Conservation (phyloP, 2,797 vertebrate genomes). For the Ficedula albicollis region DNA sequence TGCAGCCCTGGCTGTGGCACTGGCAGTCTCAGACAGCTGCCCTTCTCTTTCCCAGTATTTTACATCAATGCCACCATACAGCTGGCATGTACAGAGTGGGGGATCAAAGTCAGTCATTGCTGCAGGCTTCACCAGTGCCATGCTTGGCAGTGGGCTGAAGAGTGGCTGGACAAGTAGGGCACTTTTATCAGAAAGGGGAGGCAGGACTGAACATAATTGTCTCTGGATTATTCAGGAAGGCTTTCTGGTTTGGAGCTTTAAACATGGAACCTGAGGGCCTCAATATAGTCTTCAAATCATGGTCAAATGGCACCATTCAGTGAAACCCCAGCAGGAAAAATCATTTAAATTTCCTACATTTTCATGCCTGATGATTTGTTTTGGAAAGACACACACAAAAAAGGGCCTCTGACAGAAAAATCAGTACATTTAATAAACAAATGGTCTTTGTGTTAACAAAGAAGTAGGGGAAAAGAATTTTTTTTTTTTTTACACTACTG, state of each 20-base stretch:
- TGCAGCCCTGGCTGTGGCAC: neutral
- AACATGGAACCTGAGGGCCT: neutral
- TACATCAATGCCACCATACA: neutral
- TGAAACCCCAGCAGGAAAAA: neutral
- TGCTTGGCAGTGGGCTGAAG: neutral
- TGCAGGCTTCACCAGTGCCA: rapidly evolving
- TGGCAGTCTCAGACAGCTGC: neutral
- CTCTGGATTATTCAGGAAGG: neutral
- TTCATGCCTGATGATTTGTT: neutral
- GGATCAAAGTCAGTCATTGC: neutral
- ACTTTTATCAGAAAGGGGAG: neutral
- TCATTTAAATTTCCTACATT: neutral
- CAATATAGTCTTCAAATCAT: neutral
- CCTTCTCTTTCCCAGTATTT: neutral
- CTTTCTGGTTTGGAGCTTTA: neutral
- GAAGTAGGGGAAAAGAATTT: neutral
- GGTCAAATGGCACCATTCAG: neutral
- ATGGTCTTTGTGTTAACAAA: neutral
- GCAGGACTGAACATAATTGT: neutral
- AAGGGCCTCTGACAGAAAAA: neutral
- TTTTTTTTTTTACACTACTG: neutral
- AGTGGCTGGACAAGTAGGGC: neutral
- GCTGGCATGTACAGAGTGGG: rapidly evolving
- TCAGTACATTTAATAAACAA: neutral
- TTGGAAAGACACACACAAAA: neutral